These are phyloP conservation scores for Cabera pusaria DNA, from an alignment of 2,888 invertebrate genomes.

Conservation along the genomic window DNA sequence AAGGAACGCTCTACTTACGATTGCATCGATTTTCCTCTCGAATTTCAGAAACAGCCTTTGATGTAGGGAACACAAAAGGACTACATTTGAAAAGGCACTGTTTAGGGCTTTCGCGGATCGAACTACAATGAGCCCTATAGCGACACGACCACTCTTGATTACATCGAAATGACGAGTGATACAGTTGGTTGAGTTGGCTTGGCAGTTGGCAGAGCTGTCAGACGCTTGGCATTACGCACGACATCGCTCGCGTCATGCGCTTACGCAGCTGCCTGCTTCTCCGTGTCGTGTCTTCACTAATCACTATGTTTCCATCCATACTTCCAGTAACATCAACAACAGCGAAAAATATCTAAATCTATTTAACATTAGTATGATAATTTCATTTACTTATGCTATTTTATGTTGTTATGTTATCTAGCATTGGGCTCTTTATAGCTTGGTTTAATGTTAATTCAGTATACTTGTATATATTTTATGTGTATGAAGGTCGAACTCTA, in stretches of 20 bases:
- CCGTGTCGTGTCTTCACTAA: no score
- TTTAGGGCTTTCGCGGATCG: slow-evolving; percentile 74
- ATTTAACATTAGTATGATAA: no score
- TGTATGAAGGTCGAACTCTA: no score
- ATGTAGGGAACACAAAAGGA: slow-evolving; percentile 67
- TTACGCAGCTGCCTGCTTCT: no score
- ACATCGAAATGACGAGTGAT: slow-evolving; percentile 72
- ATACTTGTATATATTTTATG: no score
- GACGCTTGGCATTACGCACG: slow-evolving; percentile 28
- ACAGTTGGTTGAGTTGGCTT: slow-evolving; percentile 15
- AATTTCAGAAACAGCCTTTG: slow-evolving; percentile 63
- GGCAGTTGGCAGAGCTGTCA: slow-evolving; percentile 23
- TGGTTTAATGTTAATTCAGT: no score
- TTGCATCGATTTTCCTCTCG: slow-evolving; percentile 78
- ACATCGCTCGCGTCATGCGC: slow-evolving; percentile 2
- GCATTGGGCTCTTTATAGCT: no score
- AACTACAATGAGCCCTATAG: slow-evolving; percentile 80
- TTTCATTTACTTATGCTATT: no score
- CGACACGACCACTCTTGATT: slow-evolving; percentile 72
- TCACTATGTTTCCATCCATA: no score
- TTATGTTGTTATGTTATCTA: no score
- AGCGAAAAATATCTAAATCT: no score
- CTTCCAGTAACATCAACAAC: no score
- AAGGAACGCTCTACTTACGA: slow-evolving; percentile 57
- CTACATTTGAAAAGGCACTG: slow-evolving; percentile 82